These are phyloP conservation scores for Mechanitis mazaeus DNA, from an alignment of 2,888 invertebrate genomes.

Conservation along the genomic window DNA sequence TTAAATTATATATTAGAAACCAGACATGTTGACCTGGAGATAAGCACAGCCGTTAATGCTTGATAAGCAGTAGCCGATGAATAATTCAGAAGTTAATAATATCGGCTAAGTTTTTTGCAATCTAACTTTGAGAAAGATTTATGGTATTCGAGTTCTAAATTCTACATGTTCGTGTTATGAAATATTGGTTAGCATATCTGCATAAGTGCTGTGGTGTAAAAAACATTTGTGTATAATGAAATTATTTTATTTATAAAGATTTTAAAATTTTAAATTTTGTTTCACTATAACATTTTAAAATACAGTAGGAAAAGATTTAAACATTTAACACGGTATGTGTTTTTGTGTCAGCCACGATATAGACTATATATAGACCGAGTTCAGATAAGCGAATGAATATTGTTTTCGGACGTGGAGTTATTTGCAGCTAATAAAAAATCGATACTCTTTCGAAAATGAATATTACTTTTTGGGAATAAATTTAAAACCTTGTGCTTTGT, in stretches of 20 bases:
- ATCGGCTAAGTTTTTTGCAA: constrained; percentile 28
- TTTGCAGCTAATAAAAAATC: too few species aligned
- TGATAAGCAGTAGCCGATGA: constrained; percentile 25
- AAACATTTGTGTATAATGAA: not conserved
- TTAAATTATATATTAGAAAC: not conserved
- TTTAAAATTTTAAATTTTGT: too few species aligned
- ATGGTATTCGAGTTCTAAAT: constrained; percentile 28
- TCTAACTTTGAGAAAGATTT: constrained; percentile 37
- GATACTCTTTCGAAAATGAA: too few species aligned
- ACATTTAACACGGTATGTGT: too few species aligned
- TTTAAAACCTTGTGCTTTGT: too few species aligned
- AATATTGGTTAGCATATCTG: not conserved
- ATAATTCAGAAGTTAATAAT: constrained; percentile 37
- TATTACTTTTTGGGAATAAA: constrained; percentile 13
- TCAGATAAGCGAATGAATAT: constrained; percentile 29
- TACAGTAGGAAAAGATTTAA: too few species aligned
- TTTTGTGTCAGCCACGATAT: too few species aligned
- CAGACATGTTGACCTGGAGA: not conserved
- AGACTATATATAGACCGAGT: constrained; percentile 21
- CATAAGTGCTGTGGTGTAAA: not conserved
- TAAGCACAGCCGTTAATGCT: constrained; percentile 13
- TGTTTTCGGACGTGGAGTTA: too few species aligned
- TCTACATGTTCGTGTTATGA: constrained; percentile 10
- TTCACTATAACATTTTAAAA: too few species aligned
- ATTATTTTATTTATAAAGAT: not conserved